phyloP scores from a whole-genome alignment of 2,113 vertebrate genomes.

The Capra hircus region DNA sequence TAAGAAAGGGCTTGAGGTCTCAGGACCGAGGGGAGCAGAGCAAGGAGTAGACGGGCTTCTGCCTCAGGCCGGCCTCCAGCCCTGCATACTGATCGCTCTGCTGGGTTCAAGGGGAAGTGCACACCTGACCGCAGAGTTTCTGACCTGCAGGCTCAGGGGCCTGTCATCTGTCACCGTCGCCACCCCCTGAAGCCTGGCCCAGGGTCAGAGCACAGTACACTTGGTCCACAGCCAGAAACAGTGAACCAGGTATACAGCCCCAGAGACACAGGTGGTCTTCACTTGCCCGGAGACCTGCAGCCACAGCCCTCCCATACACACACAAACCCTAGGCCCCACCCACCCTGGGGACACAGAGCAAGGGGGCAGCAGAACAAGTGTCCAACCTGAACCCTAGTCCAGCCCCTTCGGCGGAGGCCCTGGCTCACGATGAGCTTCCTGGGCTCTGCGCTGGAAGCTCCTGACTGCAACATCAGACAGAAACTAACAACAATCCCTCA shows the following conservation, averaged over 20 bases:
- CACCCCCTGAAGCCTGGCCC: background rate
- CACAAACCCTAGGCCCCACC: background rate
- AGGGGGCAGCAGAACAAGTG: background rate
- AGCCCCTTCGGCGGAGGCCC: background rate
- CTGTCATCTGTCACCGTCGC: background rate
- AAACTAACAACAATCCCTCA: background rate
- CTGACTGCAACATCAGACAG: fast-evolving
- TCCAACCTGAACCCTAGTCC: background rate
- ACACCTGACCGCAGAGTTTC: background rate
- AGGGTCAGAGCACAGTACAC: background rate
- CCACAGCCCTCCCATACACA: background rate
- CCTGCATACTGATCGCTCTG: background rate
- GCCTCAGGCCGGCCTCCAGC: background rate
- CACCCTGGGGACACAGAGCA: background rate
- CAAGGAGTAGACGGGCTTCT: background rate
- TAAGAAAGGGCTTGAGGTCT: background rate
- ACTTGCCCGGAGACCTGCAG: fast-evolving
- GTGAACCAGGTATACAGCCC: fast-evolving
- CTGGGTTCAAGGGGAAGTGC: background rate
- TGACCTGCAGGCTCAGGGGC: background rate
- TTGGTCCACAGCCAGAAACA: background rate
- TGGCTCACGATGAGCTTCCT: background rate
- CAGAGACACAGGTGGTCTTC: background rate
- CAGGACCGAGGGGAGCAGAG: background rate
- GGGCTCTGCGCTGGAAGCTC: background rate